phyloP scores from a whole-genome alignment of 2,113 vertebrate genomes.

The Aldabrachelys gigantea region DNA sequence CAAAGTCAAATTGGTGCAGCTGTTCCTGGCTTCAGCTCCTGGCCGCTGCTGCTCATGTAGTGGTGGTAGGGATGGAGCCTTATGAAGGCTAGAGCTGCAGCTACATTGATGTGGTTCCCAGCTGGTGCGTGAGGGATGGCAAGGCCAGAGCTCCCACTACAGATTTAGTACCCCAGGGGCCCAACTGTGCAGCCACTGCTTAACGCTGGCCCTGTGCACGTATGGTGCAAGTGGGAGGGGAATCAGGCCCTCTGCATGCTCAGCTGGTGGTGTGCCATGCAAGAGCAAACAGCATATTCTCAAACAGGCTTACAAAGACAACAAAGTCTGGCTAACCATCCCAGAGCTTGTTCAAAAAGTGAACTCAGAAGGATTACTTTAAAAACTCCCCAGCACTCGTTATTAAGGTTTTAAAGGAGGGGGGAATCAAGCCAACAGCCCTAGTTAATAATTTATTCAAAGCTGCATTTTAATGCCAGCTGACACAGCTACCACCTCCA shows the following conservation, averaged over 20 bases:
- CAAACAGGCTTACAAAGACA: not conserved
- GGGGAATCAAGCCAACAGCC: too few relatives aligned
- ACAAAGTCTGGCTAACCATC: not conserved
- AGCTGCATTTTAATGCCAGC: not conserved
- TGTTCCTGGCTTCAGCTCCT: not conserved
- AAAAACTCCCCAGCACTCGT: not conserved
- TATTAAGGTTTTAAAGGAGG: not conserved
- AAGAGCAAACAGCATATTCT: not conserved
- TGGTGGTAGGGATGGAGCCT: not conserved
- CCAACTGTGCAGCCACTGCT: not conserved
- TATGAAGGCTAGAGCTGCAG: not conserved
- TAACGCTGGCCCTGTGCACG: not conserved
- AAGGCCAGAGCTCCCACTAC: not conserved
- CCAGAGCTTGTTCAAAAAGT: not conserved
- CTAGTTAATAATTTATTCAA: not conserved
- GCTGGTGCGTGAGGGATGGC: not conserved
- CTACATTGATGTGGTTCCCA: not conserved
- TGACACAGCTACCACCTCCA: not conserved
- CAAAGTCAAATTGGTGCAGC: not conserved
- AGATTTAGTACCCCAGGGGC: not conserved
- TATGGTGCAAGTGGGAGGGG: not conserved
- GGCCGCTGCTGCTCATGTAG: not conserved
- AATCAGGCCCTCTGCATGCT: not conserved
- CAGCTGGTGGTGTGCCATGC: not conserved
- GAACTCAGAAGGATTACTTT: not conserved